Conservation (phyloP, 2,797 vertebrate species). For the Rallus crepitans region DNA sequence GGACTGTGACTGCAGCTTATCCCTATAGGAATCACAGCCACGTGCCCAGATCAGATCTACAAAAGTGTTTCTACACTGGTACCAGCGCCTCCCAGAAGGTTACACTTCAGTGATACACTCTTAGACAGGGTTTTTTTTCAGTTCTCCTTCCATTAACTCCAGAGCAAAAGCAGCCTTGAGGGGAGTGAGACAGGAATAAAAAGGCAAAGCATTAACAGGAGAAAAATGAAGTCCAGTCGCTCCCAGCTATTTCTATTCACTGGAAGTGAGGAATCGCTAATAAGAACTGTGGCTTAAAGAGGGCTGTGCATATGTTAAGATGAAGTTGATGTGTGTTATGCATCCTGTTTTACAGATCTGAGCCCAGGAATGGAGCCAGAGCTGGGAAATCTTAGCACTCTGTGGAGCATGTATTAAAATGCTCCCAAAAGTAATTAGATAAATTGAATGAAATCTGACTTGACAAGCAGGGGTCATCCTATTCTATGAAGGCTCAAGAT, state of each 20-base stretch:
- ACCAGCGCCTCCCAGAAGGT: neutral
- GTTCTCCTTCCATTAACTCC: neutral
- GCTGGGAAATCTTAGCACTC: neutral
- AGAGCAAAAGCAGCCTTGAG: neutral
- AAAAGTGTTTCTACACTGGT: neutral
- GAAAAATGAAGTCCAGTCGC: neutral
- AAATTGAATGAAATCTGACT: conserved; percentile 64
- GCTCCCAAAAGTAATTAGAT: conserved; percentile 63
- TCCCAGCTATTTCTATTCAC: conserved; percentile 18
- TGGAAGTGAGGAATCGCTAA: neutral
- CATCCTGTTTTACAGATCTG: neutral
- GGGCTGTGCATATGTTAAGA: neutral
- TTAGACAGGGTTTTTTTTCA: neutral
- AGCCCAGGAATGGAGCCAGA: neutral
- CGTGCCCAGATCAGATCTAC: neutral
- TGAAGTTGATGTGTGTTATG: conserved; percentile 12
- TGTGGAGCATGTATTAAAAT: conserved; percentile 16
- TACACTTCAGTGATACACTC: neutral
- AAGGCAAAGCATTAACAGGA: conserved; percentile 3
- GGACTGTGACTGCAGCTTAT: neutral
- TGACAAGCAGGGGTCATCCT: conserved; percentile 62
- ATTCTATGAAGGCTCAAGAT: conserved; percentile 57
- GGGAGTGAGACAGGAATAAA: neutral
- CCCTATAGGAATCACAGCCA: neutral
- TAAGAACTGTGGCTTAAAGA: neutral